Evolutionary conservation across 2,888 invertebrate species (phyloP).

Genomic region (Adelognathus sp.): DNA sequence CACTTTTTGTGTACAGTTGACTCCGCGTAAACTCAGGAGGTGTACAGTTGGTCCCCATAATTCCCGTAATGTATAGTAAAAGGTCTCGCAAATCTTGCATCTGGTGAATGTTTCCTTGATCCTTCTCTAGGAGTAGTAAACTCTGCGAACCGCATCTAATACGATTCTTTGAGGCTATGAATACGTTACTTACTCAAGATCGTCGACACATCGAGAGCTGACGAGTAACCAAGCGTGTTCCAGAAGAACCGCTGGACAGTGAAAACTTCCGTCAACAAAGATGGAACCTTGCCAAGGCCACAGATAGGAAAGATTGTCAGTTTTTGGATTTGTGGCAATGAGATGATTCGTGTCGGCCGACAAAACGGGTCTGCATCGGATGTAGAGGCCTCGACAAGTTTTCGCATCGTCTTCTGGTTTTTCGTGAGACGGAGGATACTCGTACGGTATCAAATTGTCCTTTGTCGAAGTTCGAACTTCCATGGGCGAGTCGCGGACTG

Average conservation of each 20-base stretch:
- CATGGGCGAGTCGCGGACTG: conserved; percentile 52
- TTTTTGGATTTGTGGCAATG: conserved; percentile 54
- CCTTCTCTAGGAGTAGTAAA: too few species aligned
- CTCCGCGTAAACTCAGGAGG: too few species aligned
- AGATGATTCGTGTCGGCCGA: conserved; percentile 41
- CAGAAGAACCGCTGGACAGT: conserved; percentile 87
- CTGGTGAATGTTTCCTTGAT: too few species aligned
- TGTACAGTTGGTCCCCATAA: too few species aligned
- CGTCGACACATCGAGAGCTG: conserved; percentile 81
- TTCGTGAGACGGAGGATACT: conserved; percentile 54
- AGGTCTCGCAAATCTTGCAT: too few species aligned
- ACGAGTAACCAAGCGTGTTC: conserved; percentile 86
- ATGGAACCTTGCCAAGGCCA: conserved; percentile 91
- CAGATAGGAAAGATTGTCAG: conserved; percentile 72
- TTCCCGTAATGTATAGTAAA: too few species aligned
- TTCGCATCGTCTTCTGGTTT: conserved; percentile 34
- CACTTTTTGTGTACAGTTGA: too few species aligned
- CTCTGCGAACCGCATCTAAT: too few species aligned
- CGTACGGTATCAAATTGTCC: conserved; percentile 34
- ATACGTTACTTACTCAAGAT: conserved; percentile 79
- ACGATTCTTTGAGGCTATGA: not conserved
- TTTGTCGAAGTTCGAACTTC: conserved; percentile 32
- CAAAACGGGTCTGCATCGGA: conserved; percentile 70
- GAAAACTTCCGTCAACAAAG: conserved; percentile 87
- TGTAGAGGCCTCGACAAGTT: conserved; percentile 68